Percentiles rank a stretch among this genome's conserved stretches.
Evolutionary conservation across 2,888 invertebrate species (phyloP).

Genomic region (Apamea epomidion): DNA sequence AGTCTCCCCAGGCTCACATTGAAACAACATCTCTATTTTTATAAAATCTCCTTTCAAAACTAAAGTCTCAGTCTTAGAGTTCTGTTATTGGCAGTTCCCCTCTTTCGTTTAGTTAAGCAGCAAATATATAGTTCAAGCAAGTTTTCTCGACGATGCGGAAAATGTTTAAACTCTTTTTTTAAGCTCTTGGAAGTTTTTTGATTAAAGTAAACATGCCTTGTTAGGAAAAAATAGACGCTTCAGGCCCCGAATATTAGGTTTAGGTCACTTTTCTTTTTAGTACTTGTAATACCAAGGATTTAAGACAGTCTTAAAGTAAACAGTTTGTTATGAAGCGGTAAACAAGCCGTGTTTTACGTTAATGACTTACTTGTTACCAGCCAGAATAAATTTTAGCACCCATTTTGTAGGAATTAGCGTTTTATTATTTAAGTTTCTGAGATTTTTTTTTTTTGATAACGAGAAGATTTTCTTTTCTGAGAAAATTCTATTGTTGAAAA

Average conservation of each 20-base stretch:
- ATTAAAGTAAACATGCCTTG: slow-evolving; percentile 62
- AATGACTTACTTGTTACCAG: slow-evolving; percentile 17
- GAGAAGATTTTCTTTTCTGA: background rate
- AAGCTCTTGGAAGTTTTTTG: slow-evolving; percentile 56
- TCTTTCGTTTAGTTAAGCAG: slow-evolving; percentile 63
- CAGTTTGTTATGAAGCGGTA: slow-evolving; percentile 30
- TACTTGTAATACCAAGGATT: slow-evolving; percentile 33
- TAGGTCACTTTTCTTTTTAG: slow-evolving; percentile 25
- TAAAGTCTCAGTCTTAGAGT: slow-evolving; percentile 64
- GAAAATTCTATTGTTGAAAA: background rate
- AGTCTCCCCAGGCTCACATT: slow-evolving; percentile 37
- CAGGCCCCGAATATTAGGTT: slow-evolving; percentile 28
- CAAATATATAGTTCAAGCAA: slow-evolving; percentile 62
- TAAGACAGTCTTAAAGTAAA: slow-evolving; percentile 26
- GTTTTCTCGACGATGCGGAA: slow-evolving; percentile 60
- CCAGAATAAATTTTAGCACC: background rate
- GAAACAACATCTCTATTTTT: slow-evolving; percentile 57
- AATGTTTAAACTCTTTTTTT: slow-evolving; percentile 60
- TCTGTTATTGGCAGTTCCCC: slow-evolving; percentile 73
- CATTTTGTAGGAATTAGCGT: background rate
- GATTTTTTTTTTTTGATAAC: background rate
- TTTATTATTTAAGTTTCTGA: background rate
- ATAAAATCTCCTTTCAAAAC: slow-evolving; percentile 68
- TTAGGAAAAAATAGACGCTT: slow-evolving; percentile 49
- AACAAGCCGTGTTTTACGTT: slow-evolving; percentile 16